Evolutionary conservation across 2,888 invertebrate species (phyloP), one percentile per base, ranked within the genome.

Genomic region (Drosophila greeni): DNA sequence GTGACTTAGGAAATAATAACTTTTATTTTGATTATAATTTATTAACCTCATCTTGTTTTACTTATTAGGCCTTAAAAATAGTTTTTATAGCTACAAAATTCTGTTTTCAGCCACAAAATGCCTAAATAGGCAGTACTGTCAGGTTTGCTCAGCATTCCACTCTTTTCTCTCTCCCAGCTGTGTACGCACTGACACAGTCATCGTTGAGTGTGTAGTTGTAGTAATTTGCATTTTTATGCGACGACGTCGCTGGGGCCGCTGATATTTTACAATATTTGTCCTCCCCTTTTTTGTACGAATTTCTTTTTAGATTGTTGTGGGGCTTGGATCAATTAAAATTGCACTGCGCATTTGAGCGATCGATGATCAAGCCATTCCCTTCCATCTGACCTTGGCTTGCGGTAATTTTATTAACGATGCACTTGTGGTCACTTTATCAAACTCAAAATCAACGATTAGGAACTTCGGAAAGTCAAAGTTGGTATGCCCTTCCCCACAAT

Each of bases 211-310:
- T 20, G 40, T 36, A 34, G 48, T 34, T 47, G 69, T 59, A 74
- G 62, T 74, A 57, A 76, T 76, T 76, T 77, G 73, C 76, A 76
- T 76, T 77, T 76, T 76, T 69, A 75, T 77, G 69, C 71, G 77
- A 55, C 45, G 66, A 58, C 49, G 58, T 74, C 43, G 66, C 20
- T 49, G 43, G 45, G 26, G 34, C 20, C 56, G 66, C 39, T 62
- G 56, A 55, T 48, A 60, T 75, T 73, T 69, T 75, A 65, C 74
- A 74, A 42, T 24, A 42, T 42, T 26, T 42, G 9, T 42, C 24
- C 9, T 42, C 9, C n/a, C 24, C n/a, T 16, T 26, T 26, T 42
- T 42, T 24, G 24, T 26, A 11, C 42, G 24, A 42, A 42, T 42
- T 42, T 42, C 26, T 16, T 16, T 43, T 16, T 0, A 12, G 5